Conservation (phyloP, 2,888 invertebrate genomes). For the Epirrhoe tristata region DNA sequence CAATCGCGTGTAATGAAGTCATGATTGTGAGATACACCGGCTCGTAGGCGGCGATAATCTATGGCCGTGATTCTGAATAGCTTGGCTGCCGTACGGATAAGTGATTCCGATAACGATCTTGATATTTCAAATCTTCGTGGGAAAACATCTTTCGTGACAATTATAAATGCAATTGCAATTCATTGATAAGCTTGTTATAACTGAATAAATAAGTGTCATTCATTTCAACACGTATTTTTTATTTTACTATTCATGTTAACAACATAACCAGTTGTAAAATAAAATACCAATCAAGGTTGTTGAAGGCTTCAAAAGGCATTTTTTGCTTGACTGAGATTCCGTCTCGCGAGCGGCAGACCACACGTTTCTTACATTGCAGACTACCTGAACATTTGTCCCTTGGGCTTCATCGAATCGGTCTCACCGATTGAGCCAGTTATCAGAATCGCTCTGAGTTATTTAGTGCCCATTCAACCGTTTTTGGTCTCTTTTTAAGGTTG, state of each 20-base stretch:
- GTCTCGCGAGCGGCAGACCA: slow-evolving; percentile 24
- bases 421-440: slow-evolving; percentile 37
- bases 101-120: slow-evolving; percentile 15
- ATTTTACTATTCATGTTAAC: slow-evolving; percentile 10
- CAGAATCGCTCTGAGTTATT: slow-evolving; percentile 40
- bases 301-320: slow-evolving; percentile 25
- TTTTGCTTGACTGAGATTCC: slow-evolving; percentile 33
- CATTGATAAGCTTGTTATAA: neutral
- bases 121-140: slow-evolving; percentile 12
- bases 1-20: slow-evolving; percentile 42
- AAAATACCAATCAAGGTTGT: slow-evolving; percentile 34
- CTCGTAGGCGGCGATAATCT: slow-evolving; percentile 25
- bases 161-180: neutral
- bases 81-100: slow-evolving; percentile 13
- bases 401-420: slow-evolving; percentile 38
- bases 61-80: slow-evolving; percentile 15
- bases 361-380: slow-evolving; percentile 32
- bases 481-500: slow-evolving; percentile 25
- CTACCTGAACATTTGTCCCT: slow-evolving; percentile 41
- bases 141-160: slow-evolving; percentile 14
- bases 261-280: slow-evolving; percentile 25
- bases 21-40: slow-evolving; percentile 38
- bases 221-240: slow-evolving; percentile 14
- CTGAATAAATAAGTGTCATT: neutral
- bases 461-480: slow-evolving; percentile 32